Evolutionary conservation across 2,888 invertebrate species (phyloP), one percentile per base, ranked within the genome.

Genomic region (Hyles lineata): DNA sequence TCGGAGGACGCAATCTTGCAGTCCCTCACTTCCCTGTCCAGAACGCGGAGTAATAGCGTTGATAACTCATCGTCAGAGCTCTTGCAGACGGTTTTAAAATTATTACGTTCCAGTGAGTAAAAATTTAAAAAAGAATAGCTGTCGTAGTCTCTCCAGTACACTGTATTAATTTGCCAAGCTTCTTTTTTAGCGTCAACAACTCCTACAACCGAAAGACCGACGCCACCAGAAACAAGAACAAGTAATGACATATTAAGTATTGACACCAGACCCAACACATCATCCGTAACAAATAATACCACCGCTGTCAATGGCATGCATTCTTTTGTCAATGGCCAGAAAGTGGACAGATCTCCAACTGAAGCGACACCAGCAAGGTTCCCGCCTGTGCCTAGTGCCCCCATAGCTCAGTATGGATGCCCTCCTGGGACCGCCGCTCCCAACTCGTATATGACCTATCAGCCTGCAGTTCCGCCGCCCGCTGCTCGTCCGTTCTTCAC

Each of bases 401-500:
- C 55, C 15, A 43, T 43, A 23, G 23, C 59, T 23, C 25, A 25
- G 8, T 23, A 17, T 17, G 60, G 60, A 21, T 60, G 21, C 21
- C 67, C 32, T n/a, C 35, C 25, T 62, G 17, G 58, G 25, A n/a
- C 43, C n/a, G 25, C 50, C n/a, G 59, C 35, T 0, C 52, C 67
- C 7, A 55, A 11, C 23, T 21, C 61, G 1, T 62, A 32, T 32
- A 15, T 71, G 62, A n/a, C 61, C n/a, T 71, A 62, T 55, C 72
- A 67, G 35, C 69, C 72, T 8, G 43, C 69, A 0, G 60, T 69
- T 7, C 67, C 59, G n/a, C 72, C 72, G 29, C 72, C 72, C 25
- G 59, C 25, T 7, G 35, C 58, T 2, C 52, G 72, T 6, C 59
- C 72, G 2, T 69, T 50, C 43, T 69, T 59, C 50, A 35, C 72